These are phyloP conservation scores for Argopecten irradians DNA, from an alignment of 1,140 invertebrate genomes.

Conservation along the genomic window DNA sequence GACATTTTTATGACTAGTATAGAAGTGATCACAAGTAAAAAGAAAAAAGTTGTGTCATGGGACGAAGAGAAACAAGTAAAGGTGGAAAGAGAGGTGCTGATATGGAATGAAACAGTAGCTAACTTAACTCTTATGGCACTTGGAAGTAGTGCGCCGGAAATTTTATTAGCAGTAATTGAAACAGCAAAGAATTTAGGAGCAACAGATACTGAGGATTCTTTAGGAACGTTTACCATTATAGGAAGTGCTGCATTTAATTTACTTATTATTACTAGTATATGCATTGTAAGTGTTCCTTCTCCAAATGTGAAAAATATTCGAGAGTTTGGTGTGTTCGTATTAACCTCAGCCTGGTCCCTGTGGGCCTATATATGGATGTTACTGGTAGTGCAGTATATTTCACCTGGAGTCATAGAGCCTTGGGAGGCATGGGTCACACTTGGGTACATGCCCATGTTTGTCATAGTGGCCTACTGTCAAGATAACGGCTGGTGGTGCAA, in stretches of 20 bases:
- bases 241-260: constrained; percentile 79
- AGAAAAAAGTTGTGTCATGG: constrained; percentile 57
- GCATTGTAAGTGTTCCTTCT: constrained; percentile 69
- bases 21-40: constrained; percentile 76
- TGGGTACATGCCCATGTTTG: constrained; percentile 80
- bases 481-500: constrained; percentile 66
- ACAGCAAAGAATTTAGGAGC: constrained; percentile 55
- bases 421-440: constrained; percentile 83
- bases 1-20: constrained; percentile 82
- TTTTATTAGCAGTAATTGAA: constrained; percentile 78
- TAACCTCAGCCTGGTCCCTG: constrained; percentile 77
- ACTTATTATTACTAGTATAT: constrained; percentile 75
- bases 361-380: constrained; percentile 79
- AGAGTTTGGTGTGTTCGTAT: constrained; percentile 76
- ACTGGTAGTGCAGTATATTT: constrained; percentile 62
- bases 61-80: constrained; percentile 63
- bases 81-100: constrained; percentile 67
- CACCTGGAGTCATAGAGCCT: constrained; percentile 59
- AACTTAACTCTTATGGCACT: constrained; percentile 79
- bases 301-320: constrained; percentile 71
- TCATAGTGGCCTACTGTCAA: constrained; percentile 65
- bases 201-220: constrained; percentile 69
- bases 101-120: constrained; percentile 80
- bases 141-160: constrained; percentile 79
- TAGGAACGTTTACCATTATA: constrained; percentile 78